Conservation (phyloP, 2,888 invertebrate genomes). For the Lysandra coridon region DNA sequence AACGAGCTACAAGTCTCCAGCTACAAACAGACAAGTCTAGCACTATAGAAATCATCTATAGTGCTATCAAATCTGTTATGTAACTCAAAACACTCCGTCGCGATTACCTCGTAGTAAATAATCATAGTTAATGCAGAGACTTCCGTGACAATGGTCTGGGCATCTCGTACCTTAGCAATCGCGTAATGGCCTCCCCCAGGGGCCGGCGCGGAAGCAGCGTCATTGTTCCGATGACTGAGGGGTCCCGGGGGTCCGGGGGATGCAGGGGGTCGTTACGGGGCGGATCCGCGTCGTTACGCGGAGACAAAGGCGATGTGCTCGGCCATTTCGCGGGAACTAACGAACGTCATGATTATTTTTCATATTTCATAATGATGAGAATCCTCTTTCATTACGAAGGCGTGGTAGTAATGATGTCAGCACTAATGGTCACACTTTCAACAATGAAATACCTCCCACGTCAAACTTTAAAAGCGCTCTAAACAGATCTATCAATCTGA, state of each 20-base stretch:
- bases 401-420: background rate
- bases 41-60: background rate
- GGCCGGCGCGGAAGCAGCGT: slow-evolving; percentile 38
- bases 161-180: slow-evolving; percentile 20
- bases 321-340: slow-evolving; percentile 56
- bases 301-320: slow-evolving; percentile 71
- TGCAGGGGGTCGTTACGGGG: slow-evolving; percentile 58
- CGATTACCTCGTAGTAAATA: background rate
- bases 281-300: slow-evolving; percentile 70
- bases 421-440: background rate
- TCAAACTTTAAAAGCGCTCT: background rate
- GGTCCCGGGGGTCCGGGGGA: background rate
- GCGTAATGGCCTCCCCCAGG: slow-evolving; percentile 20
- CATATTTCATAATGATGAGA: slow-evolving; percentile 18
- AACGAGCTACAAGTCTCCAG: background rate
- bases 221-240: slow-evolving; percentile 48
- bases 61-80: background rate
- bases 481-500: background rate
- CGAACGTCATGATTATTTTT: slow-evolving; percentile 4
- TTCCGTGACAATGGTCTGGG: background rate
- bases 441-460: background rate
- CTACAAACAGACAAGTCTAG: background rate
- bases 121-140: slow-evolving; percentile 7
- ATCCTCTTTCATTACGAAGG: background rate
- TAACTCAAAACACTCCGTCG: background rate